Percentiles rank a stretch among this genome's conserved stretches.
Evolutionary conservation across 2,888 invertebrate species (phyloP).

Genomic region (Artemia sinica): DNA sequence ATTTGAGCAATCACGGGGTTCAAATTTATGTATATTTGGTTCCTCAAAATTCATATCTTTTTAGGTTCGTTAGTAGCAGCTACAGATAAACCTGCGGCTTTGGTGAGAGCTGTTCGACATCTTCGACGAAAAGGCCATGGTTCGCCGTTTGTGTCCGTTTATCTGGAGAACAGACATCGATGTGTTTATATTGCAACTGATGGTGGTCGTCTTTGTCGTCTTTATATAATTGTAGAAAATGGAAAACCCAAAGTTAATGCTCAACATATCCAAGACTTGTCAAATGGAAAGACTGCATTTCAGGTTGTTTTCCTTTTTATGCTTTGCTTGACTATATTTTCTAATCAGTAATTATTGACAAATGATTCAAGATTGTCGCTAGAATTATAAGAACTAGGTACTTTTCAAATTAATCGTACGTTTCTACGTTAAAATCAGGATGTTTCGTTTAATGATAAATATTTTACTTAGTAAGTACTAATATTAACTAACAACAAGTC

Average conservation of each 20-base stretch:
- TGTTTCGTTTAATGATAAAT: too few relatives aligned
- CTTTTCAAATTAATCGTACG: too few relatives aligned
- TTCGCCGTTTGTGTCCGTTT: constrained; percentile 85
- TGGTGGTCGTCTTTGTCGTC: constrained; percentile 80
- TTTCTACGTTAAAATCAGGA: too few relatives aligned
- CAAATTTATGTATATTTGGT: too few relatives aligned
- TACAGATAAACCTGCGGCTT: constrained; percentile 25
- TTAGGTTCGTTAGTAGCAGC: not conserved
- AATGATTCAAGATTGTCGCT: too few relatives aligned
- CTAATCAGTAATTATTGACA: too few relatives aligned
- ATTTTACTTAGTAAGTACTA: too few relatives aligned
- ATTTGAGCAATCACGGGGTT: too few relatives aligned
- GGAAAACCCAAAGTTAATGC: constrained; percentile 56
- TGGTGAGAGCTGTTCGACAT: constrained; percentile 62
- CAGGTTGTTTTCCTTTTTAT: constrained; percentile 42
- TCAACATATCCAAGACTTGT: constrained; percentile 61
- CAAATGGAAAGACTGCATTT: constrained; percentile 55
- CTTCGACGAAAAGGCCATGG: constrained; percentile 68
- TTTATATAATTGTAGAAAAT: constrained; percentile 83
- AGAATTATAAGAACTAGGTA: too few relatives aligned
- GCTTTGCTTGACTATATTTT: too few relatives aligned
- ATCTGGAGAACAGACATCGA: constrained; percentile 57
- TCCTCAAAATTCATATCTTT: not conserved
- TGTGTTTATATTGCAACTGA: constrained; percentile 91
- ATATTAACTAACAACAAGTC: too few relatives aligned